A percentile compares a stretch with the other conserved stretches of the same genome.
phyloP scores from a whole-genome alignment of 2,888 invertebrate species.

The Elysia crispata region DNA sequence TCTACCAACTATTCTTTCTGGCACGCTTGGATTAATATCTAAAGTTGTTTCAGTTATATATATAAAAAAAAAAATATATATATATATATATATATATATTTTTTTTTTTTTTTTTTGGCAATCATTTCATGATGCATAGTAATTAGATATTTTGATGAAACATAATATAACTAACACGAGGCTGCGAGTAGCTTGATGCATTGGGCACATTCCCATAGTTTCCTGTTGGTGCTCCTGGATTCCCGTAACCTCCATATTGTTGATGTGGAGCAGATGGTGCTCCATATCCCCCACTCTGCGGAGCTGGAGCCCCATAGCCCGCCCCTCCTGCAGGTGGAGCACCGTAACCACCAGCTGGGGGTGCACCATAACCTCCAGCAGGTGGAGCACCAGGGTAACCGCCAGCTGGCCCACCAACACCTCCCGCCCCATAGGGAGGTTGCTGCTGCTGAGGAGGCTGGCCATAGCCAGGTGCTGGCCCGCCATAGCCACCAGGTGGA shows the following conservation, averaged over 20 bases:
- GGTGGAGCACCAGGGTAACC: constrained; percentile 44
- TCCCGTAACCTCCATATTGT: constrained; percentile 25
- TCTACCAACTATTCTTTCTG: no score
- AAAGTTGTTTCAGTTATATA: no score
- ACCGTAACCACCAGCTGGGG: constrained; percentile 25
- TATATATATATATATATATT: no score
- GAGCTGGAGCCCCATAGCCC: background rate
- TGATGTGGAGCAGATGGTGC: background rate
- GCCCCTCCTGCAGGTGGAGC: background rate
- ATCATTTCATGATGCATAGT: no score
- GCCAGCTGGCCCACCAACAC: constrained; percentile 40
- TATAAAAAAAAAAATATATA: no score
- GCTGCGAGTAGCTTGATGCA: constrained; percentile 13
- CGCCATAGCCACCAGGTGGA: constrained; percentile 50
- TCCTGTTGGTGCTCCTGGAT: constrained; percentile 34
- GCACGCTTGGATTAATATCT: no score
- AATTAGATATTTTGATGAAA: no score
- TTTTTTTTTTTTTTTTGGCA: no score
- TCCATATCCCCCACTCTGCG: constrained; percentile 19
- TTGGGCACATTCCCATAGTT: constrained; percentile 21
- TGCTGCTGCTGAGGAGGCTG: background rate
- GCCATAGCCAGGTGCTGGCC: constrained; percentile 47
- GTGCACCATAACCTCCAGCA: constrained; percentile 50
- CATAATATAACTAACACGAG: no score
- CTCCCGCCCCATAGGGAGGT: constrained; percentile 50